Evolutionary conservation across 2,113 vertebrate genomes (phyloP).

Genomic region (Gavialis gangeticus): DNA sequence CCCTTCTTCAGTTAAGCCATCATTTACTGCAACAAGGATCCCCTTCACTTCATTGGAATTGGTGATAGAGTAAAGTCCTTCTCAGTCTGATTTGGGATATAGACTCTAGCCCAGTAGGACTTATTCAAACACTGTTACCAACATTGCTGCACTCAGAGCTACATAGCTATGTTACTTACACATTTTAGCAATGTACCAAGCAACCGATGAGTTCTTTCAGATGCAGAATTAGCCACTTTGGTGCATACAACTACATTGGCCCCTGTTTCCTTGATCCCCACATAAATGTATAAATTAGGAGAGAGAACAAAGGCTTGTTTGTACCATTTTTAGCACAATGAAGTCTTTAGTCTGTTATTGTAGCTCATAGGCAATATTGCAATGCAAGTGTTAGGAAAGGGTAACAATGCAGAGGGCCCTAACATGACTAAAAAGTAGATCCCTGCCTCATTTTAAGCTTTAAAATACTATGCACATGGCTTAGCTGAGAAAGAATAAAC

Average conservation of each 20-base stretch:
- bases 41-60: neutral
- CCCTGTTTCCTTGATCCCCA: neutral
- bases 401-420: neutral
- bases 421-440: slow-evolving; percentile 30
- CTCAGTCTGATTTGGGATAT: no score
- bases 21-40: neutral
- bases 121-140: neutral
- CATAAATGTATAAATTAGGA: neutral
- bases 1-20: neutral
- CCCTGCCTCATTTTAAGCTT: neutral
- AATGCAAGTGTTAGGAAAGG: slow-evolving; percentile 10
- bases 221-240: neutral
- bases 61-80: no score
- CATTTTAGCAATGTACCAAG: neutral
- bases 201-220: no score
- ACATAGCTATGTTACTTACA: neutral
- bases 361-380: neutral
- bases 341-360: neutral
- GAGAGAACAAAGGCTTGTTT: neutral
- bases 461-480: neutral
- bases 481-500: neutral
- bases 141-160: neutral
- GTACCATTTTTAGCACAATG: neutral
- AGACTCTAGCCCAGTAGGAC: no score
- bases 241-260: neutral